Base-by-base conservation (phyloP, 1,140 invertebrate genomes). In the Penaeus vannamei region DNA sequence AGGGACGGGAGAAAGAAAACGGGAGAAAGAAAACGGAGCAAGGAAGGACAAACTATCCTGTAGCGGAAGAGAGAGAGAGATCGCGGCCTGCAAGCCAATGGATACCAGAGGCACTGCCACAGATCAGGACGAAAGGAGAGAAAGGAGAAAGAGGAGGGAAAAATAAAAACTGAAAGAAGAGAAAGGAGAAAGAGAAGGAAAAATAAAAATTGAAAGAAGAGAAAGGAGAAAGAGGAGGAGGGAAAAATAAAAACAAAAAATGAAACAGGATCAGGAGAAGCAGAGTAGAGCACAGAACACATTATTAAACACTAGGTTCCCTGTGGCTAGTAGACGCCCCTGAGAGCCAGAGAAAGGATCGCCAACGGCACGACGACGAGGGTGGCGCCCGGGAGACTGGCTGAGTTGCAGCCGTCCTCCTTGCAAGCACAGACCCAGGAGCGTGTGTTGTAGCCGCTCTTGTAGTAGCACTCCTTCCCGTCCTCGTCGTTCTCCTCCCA, bases 371-470 rank as follows among this genome's bases (percentile, higher is more conserved):
- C 4, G 59, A 80, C 69, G 0, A 61, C 22, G 32, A 83, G 42
- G 32, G 82, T 46, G 19, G 72, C 72, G n/a, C 72, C 77, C 26
- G 72, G 87, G n/a, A 89, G 59, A 2, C 53, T 23, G 72, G 87
- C 87, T 22, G 82, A 20, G 82, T 89, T 89, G 87, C 87, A 89
- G 72, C 82, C 87, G 59, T 89, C 72, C 0, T 77, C 83, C 26
- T 84, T 89, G 72, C 87, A 89, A 17, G 87, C 53, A 59, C 87
- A 89, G 59, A 89, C 87, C 87, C 87, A 89, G 22, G 82, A 79
- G 87, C 87, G 87, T 1, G 87, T 89, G 76, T 89, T 89, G 87
- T 89, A 89, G 59, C 87, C 87, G 72, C 87, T 89, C 87, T 89
- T 89, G 87, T 89, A 89, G 83, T 89, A 89, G 22, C 87, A 89